Evolutionary conservation across 92 coral and sea anemone species (phyloP), one percentile per base, ranked within the genome.

Genomic region (Umimayanthus chanpuru): DNA sequence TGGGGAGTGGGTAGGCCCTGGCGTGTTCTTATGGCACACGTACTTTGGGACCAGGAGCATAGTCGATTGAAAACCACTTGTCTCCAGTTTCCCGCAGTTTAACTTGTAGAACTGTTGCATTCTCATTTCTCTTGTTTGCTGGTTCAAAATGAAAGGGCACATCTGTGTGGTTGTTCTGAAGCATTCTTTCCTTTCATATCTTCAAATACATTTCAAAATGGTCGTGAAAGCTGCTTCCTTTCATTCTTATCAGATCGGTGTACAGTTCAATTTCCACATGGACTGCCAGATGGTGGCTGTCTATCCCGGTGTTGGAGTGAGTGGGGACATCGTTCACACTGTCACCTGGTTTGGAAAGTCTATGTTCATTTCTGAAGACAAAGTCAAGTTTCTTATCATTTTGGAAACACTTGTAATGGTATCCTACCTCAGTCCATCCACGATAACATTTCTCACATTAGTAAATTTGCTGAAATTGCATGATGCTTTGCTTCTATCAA

Each of bases 141-240:
- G 80, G 88, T 64, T 84, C 80, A 64, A 6, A 32, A 56, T 41
- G 36, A 18, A 85, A 72, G 40, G n/a, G 65, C n/a, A 85, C 75
- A 29, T 72, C 65, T 66, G 88, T 80, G 76, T 80, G 53, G 79
- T 39, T 85, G 30, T 71, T 25, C 38, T 71, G 47, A 39, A 85
- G 11, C 32, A 85, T 1, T 25, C 2, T 18, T 20, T 85, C 79
- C 76, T 85, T 66, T 41, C 76, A 71, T 71, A 40, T 71, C 15
- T 71, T 71, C 39, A 71, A 71, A 71, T 25, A 2, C 14, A 15
- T 71, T 81, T 88, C 88, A 74, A 89, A 89, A 23, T 83, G 66
- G 29, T 72, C 16, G 28, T 89, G 91, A 30, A 14, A 89, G 80
- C 91, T 89, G 58, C 91, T 89, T 28, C 88, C 91, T 72, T 89